Base-by-base conservation (phyloP, 2,113 vertebrate species). In the Leptobrachium ailaonicum region DNA sequence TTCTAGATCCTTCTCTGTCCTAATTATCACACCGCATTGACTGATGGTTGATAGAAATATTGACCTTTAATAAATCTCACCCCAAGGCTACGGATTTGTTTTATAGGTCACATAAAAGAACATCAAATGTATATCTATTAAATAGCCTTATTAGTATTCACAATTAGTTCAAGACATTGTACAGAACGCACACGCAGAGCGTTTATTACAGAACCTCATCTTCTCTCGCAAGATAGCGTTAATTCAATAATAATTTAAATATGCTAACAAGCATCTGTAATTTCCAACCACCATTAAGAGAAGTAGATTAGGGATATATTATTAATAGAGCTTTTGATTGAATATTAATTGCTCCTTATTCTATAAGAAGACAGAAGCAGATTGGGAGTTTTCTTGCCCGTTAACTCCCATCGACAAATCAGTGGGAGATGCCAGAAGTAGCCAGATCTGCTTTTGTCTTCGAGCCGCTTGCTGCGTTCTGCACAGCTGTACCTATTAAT, bases 71-170 rank as follows among this genome's bases (percentile, higher is more conserved):
- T 20, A 42, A 50, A 63, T 75, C 73, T 50, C 8, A 50, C 60
- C 60, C 62, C 47, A 75, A 64, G 73, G 58, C 47, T 12, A 47
- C 43, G 32, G 42, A 20, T 42, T 75, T 75, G 58, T 64, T 75
- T 64, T 41, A 64, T 63, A 75, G 60, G 74, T 66, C 63, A 67
- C 13, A 40, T 74, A 66, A 67, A 76, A 13, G 20, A 60, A 75
- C 73, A 47, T 74, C 56, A 60, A 50, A 45, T 64, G 60, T 75
- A 44, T 66, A 66, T 50, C 63, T 54, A 41, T 66, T 45, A 66
- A 67, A 66, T 76, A 45, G 44, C 44, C 64, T 76, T 66, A 76
- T 76, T 76, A 76, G 63, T 13, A 41, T 41, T 13, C 44, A 44
- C 43, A 64, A 75, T 75, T 64, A 75, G 56, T 54, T 41, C 10